Evolutionary conservation across 2,888 invertebrate species (phyloP).

Genomic region (Leucoptera coffeella): DNA sequence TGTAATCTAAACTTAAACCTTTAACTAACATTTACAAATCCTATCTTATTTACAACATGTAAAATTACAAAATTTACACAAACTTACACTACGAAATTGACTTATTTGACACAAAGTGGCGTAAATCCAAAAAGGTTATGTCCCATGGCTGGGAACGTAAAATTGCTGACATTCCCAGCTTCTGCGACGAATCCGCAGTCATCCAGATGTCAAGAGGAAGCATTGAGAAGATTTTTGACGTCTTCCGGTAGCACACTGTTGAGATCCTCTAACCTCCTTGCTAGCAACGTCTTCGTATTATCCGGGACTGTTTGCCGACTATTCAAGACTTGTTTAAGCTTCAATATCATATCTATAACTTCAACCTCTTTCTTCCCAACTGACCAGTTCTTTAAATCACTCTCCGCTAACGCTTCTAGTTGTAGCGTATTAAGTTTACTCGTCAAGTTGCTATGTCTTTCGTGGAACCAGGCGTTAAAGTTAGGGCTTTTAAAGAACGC

Average conservation of each 20-base stretch:
- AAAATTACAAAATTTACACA: conserved; percentile 4
- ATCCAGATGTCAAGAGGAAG: conserved; percentile 46
- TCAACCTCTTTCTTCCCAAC: conserved; percentile 92
- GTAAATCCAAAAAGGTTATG: conserved; percentile 4
- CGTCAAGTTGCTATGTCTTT: conserved; percentile 80
- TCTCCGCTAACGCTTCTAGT: conserved; percentile 83
- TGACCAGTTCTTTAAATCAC: conserved; percentile 89
- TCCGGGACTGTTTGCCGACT: conserved; percentile 53
- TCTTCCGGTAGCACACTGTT: conserved; percentile 82
- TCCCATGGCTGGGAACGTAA: conserved; percentile 12
- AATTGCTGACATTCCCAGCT: conserved; percentile 37
- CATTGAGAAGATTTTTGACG: conserved; percentile 71
- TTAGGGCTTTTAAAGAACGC: conserved; percentile 89
- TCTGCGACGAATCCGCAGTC: conserved; percentile 38
- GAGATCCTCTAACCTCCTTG: conserved; percentile 70
- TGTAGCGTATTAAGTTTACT: conserved; percentile 88
- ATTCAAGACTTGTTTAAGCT: conserved; percentile 83
- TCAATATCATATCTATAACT: conserved; percentile 94
- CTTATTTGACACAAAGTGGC: background rate
- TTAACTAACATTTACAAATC: no score
- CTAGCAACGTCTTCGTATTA: conserved; percentile 58
- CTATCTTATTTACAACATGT: no score
- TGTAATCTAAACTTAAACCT: no score
- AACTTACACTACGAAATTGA: conserved; percentile 4
- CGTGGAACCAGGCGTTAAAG: conserved; percentile 96